Percentiles rank a stretch among this genome's conserved stretches.
Conservation (phyloP, 1,140 invertebrate genomes). For the Listronotus bonariensis region DNA sequence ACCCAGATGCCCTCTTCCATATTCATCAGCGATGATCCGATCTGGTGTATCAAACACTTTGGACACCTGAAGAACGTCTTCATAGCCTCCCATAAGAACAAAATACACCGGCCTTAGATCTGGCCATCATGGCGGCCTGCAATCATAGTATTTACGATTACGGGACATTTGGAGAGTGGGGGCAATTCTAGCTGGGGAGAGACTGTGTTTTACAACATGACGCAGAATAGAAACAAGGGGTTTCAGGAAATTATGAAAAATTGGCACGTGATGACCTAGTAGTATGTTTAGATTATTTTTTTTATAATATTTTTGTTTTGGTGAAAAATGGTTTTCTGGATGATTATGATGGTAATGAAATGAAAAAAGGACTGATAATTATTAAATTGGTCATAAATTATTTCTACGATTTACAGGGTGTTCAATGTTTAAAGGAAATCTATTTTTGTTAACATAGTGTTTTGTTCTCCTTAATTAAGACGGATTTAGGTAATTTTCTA, state of each 20-base stretch:
- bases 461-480: too few species aligned
- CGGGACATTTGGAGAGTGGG: conserved; percentile 73
- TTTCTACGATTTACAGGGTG: too few species aligned
- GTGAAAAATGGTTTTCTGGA: too few species aligned
- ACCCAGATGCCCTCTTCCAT: conserved; percentile 61
- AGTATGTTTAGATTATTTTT: too few species aligned
- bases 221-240: conserved; percentile 60
- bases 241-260: conserved; percentile 62
- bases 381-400: too few species aligned
- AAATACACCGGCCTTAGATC: conserved; percentile 62
- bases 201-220: conserved; percentile 64
- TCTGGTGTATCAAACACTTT: conserved; percentile 64
- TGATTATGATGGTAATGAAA: too few species aligned
- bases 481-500: too few species aligned
- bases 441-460: too few species aligned
- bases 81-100: conserved; percentile 56
- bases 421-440: too few species aligned
- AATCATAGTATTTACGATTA: conserved; percentile 73
- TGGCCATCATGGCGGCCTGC: conserved; percentile 67
- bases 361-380: too few species aligned
- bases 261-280: conserved; percentile 56
- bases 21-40: conserved; percentile 66
- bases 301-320: too few species aligned
- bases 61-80: conserved; percentile 57
- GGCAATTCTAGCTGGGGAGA: conserved; percentile 69